These are phyloP conservation scores for Choristoneura rosaceana DNA, from an alignment of 2,888 invertebrate species.

Conservation along the genomic window DNA sequence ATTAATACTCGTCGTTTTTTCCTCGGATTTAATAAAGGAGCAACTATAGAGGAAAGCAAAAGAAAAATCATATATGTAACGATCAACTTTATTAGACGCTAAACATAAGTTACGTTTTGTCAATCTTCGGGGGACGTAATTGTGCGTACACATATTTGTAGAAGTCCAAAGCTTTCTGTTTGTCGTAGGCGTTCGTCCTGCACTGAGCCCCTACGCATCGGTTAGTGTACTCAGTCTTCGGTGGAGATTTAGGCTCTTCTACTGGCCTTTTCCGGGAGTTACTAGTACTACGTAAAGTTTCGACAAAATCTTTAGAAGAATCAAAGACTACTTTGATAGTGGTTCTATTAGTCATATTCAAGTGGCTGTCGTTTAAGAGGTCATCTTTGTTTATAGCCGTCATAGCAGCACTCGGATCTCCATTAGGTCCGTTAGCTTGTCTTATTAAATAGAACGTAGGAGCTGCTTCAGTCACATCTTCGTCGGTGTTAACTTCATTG, in stretches of 20 bases:
- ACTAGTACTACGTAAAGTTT: conserved; percentile 72
- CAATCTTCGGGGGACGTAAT: conserved; percentile 67
- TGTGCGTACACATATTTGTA: conserved; percentile 82
- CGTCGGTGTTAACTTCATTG: conserved; percentile 62
- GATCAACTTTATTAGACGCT: conserved; percentile 29
- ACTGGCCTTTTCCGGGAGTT: conserved; percentile 57
- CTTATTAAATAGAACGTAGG: conserved; percentile 80
- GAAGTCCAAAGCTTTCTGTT: conserved; percentile 79
- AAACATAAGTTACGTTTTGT: conserved; percentile 59
- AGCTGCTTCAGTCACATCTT: conserved; percentile 73
- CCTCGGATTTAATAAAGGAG: not conserved
- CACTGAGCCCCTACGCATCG: conserved; percentile 70
- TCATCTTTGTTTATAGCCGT: conserved; percentile 75
- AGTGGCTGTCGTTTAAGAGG: conserved; percentile 65
- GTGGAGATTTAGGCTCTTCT: conserved; percentile 56
- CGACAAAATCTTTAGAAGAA: conserved; percentile 77
- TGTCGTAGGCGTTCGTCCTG: conserved; percentile 71
- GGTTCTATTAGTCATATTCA: conserved; percentile 77
- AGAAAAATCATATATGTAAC: not conserved
- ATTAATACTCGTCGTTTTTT: not conserved
- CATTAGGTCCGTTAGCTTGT: conserved; percentile 68
- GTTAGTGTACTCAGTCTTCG: conserved; percentile 65
- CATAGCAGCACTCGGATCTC: conserved; percentile 70
- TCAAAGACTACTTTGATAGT: conserved; percentile 78
- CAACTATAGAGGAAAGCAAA: not conserved